Percentiles rank a stretch among this genome's conserved stretches.
Conservation (phyloP, 2,888 invertebrate genomes). For the Drosophila fungiperda region DNA sequence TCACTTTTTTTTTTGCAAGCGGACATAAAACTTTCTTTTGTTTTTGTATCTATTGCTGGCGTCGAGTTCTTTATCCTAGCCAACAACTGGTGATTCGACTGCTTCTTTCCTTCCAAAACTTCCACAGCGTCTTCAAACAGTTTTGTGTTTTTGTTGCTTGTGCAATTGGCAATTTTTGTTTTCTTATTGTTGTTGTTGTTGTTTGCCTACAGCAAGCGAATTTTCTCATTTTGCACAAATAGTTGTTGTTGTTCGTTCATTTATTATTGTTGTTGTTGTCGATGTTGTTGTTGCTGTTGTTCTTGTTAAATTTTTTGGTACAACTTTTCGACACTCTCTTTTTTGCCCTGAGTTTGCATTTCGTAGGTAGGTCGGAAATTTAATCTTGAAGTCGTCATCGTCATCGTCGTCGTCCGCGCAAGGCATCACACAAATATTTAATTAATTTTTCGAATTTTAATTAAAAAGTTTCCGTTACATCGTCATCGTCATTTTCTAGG, state of each 20-base stretch:
- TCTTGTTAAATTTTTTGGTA: constrained; percentile 40
- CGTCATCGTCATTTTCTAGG: constrained; percentile 57
- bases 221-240: constrained; percentile 77
- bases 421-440: constrained; percentile 80
- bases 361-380: constrained; percentile 80
- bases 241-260: constrained; percentile 34
- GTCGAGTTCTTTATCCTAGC: constrained; percentile 34
- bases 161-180: constrained; percentile 9
- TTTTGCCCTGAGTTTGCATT: constrained; percentile 63
- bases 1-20: constrained; percentile 56
- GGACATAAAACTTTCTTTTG: constrained; percentile 66
- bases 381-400: constrained; percentile 81
- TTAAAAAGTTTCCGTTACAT: constrained; percentile 78
- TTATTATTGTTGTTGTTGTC: constrained; percentile 12
- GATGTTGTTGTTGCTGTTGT: constrained; percentile 10
- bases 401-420: constrained; percentile 55
- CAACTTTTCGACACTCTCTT: constrained; percentile 69
- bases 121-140: constrained; percentile 31
- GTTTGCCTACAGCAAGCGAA: constrained; percentile 65
- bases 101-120: constrained; percentile 10
- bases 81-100: constrained; percentile 18
- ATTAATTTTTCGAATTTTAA: constrained; percentile 81
- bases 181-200: constrained; percentile 37
- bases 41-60: constrained; percentile 51
- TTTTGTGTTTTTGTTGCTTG: constrained; percentile 2